phyloP scores from a whole-genome alignment of 2,113 vertebrate genomes.

The Ptyas mucosa region DNA sequence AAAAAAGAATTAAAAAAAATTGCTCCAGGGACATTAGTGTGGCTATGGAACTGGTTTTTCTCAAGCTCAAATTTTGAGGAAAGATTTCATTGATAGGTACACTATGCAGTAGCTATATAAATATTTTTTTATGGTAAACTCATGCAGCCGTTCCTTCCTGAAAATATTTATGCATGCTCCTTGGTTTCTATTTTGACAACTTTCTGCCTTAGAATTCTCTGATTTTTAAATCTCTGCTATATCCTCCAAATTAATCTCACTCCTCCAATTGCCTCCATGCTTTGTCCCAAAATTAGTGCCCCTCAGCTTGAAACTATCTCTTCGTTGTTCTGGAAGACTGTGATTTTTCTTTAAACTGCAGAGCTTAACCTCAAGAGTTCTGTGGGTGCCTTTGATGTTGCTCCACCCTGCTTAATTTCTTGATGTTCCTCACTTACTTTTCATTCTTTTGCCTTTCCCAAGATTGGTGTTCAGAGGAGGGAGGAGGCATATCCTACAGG shows the following conservation, averaged over 20 bases:
- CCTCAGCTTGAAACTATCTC: rapidly evolving
- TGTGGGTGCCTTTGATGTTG: neutral
- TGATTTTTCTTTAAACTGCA: neutral
- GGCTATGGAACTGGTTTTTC: neutral
- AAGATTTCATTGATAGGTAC: neutral
- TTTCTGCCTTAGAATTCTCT: neutral
- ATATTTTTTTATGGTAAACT: neutral
- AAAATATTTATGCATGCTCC: neutral
- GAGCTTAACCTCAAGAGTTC: conserved; percentile 5
- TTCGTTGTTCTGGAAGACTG: neutral
- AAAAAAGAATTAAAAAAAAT: neutral
- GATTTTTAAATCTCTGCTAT: neutral
- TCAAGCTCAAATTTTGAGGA: neutral
- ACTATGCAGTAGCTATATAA: neutral
- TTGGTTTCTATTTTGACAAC: neutral
- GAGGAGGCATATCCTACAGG: too few species aligned
- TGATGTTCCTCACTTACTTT: conserved; percentile 50
- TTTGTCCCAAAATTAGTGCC: neutral
- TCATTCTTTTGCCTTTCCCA: conserved; percentile 18
- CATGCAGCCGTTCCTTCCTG: neutral
- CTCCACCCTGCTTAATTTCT: conserved; percentile 35
- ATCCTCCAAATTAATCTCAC: neutral
- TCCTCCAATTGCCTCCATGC: neutral
- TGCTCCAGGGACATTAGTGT: neutral
- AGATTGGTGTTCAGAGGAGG: neutral